Conservation (phyloP, 1,140 invertebrate species). For the Pachyrhynchus sulphureomaculatus region DNA sequence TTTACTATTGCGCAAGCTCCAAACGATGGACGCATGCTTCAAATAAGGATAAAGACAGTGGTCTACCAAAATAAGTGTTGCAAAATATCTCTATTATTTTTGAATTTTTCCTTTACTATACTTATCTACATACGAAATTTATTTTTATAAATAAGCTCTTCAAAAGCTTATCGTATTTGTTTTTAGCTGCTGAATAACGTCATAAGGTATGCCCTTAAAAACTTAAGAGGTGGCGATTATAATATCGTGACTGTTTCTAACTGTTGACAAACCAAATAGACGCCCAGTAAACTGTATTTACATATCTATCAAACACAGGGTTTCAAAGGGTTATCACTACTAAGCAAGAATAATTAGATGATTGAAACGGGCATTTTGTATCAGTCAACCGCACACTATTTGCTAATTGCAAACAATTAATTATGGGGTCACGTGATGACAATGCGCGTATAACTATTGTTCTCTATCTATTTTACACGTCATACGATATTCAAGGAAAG, state of each 20-base stretch:
- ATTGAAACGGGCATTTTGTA: constrained; percentile 52
- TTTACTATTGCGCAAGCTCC: too few relatives aligned
- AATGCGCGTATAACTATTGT: constrained; percentile 35
- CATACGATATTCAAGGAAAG: constrained; percentile 8
- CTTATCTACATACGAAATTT: too few relatives aligned
- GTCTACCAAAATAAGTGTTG: too few relatives aligned
- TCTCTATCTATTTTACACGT: constrained; percentile 35
- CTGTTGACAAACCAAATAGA: constrained; percentile 32
- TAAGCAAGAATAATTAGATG: constrained; percentile 50
- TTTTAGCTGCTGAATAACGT: too few relatives aligned
- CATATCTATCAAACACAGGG: constrained; percentile 49
- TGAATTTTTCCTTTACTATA: too few relatives aligned
- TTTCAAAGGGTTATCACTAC: constrained; percentile 48
- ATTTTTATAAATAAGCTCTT: too few relatives aligned
- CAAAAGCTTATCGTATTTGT: too few relatives aligned
- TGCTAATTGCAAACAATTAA: constrained; percentile 49
- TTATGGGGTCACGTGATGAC: constrained; percentile 42
- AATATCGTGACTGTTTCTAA: constrained; percentile 31
- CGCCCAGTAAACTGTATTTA: constrained; percentile 40
- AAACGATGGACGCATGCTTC: too few relatives aligned
- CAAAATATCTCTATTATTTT: too few relatives aligned
- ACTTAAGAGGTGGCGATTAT: too few relatives aligned
- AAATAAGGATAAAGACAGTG: too few relatives aligned
- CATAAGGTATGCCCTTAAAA: too few relatives aligned
- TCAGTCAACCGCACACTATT: constrained; percentile 51